These are phyloP conservation scores for Drosophila pallidifrons DNA, from an alignment of 1,140 invertebrate genomes.

Conservation along the genomic window DNA sequence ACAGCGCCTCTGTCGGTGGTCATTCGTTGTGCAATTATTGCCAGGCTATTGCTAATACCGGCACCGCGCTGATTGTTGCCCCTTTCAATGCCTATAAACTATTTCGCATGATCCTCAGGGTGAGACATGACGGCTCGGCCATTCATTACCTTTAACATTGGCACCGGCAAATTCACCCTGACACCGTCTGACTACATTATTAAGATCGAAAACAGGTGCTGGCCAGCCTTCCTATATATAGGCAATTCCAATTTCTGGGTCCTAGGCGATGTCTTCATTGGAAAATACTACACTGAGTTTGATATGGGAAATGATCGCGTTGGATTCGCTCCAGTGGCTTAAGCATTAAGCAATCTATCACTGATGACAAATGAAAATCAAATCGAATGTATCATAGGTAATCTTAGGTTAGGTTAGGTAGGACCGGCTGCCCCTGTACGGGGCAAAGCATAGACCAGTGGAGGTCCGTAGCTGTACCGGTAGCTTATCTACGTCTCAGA, in stretches of 20 bases:
- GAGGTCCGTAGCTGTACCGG: no score
- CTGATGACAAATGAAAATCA: no score
- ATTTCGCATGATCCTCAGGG: slow-evolving; percentile 21
- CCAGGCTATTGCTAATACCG: slow-evolving; percentile 91
- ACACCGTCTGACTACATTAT: slow-evolving; percentile 56
- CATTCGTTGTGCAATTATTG: slow-evolving; percentile 85
- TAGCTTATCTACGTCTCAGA: no score
- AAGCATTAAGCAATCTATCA: slow-evolving; percentile 6
- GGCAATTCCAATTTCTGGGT: slow-evolving; percentile 71
- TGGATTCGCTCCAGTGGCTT: slow-evolving; percentile 86
- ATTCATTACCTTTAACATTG: slow-evolving; percentile 50
- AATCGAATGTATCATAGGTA: no score
- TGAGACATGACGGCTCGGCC: slow-evolving; percentile 19
- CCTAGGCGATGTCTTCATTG: slow-evolving; percentile 88
- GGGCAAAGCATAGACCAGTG: no score
- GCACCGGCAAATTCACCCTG: slow-evolving; percentile 49
- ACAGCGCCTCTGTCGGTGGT: slow-evolving; percentile 50
- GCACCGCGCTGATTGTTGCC: slow-evolving; percentile 90
- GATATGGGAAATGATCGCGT: slow-evolving; percentile 89
- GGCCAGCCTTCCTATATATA: slow-evolving; percentile 48
- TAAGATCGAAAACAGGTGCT: slow-evolving; percentile 23
- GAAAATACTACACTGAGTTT: slow-evolving; percentile 90
- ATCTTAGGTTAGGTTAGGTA: no score
- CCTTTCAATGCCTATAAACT: slow-evolving; percentile 80
- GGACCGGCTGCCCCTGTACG: no score